Evolutionary conservation across 2,113 vertebrate genomes (phyloP).

Genomic region (Petromus typicus): DNA sequence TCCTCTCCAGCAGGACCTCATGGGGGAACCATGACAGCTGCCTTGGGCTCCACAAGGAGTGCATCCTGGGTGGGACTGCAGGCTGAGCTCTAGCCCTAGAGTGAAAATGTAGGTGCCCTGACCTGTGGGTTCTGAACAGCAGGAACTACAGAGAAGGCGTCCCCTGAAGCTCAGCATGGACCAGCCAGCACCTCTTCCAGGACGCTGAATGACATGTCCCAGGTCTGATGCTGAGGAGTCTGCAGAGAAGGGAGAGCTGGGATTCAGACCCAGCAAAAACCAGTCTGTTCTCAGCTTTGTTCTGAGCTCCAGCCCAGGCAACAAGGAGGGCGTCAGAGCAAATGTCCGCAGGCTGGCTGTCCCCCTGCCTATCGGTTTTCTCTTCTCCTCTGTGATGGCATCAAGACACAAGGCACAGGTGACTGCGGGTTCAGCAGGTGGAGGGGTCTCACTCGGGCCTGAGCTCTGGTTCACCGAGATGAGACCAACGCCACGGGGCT

Average conservation of each 20-base stretch:
- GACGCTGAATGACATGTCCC: not conserved
- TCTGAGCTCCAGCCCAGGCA: not conserved
- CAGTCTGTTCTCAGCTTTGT: not conserved
- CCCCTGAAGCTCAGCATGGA: not conserved
- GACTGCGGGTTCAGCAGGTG: not conserved
- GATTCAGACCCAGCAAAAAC: not conserved
- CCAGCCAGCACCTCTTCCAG: not conserved
- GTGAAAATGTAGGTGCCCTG: not conserved
- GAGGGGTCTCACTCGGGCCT: not conserved
- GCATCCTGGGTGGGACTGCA: not conserved
- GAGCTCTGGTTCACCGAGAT: not conserved
- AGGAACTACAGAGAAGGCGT: not conserved
- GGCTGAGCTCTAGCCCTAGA: not conserved
- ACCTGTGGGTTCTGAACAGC: not conserved
- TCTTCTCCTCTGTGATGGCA: not conserved
- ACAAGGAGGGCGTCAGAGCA: not conserved
- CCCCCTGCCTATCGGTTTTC: not conserved
- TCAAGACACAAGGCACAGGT: not conserved
- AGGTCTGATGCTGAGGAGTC: not conserved
- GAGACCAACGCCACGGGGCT: not conserved
- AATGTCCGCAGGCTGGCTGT: not conserved
- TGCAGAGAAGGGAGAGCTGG: not conserved
- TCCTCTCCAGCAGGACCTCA: too few species aligned
- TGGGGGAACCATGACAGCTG: too few species aligned
- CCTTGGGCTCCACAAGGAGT: not conserved